phyloP scores from a whole-genome alignment of 2,113 vertebrate species.

The Onychorhynchus coronatus region DNA sequence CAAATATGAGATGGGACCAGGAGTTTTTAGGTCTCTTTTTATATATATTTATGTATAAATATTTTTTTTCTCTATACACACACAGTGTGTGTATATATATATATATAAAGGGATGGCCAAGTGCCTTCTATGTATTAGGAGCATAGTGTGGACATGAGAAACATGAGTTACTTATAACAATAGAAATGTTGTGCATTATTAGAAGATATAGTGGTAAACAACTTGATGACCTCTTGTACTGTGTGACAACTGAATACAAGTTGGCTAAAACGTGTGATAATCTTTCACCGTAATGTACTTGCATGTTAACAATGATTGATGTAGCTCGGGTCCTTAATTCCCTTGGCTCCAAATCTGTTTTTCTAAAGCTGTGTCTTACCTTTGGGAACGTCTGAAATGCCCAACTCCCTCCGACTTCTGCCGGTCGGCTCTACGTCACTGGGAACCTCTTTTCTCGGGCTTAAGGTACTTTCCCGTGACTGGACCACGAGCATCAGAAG shows the following conservation, averaged over 20 bases:
- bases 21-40: background rate
- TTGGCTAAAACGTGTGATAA: background rate
- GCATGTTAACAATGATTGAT: background rate
- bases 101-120: background rate
- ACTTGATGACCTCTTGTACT: background rate
- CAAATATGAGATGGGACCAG: background rate
- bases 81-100: background rate
- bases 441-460: background rate
- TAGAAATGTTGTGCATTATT: background rate
- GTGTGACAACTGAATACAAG: background rate
- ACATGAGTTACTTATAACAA: background rate
- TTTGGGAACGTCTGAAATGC: background rate
- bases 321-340: background rate
- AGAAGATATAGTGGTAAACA: background rate
- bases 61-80: background rate
- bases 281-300: background rate
- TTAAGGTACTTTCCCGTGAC: too few species aligned
- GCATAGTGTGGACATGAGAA: background rate
- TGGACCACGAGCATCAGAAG: rapidly evolving
- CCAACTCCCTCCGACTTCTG: background rate
- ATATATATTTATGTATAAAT: background rate
- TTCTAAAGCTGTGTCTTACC: background rate
- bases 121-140: background rate
- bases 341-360: background rate
- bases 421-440: background rate